A percentile compares a stretch with the other conserved stretches of the same genome.
These are phyloP conservation scores for Lampropteryx suffumata DNA, from an alignment of 2,888 invertebrate species.

Conservation along the genomic window DNA sequence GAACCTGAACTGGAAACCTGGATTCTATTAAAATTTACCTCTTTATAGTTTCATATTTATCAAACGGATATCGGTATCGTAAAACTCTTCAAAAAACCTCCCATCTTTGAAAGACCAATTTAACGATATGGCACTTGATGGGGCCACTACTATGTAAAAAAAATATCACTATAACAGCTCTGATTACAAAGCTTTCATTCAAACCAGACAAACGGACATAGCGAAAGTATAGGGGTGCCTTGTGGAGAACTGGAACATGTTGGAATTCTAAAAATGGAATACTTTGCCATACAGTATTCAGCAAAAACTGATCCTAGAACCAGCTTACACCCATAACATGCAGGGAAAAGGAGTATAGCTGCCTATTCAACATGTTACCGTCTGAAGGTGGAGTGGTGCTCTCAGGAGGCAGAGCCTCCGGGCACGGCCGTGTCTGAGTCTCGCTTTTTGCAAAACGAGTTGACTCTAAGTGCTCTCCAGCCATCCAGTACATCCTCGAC, in stretches of 20 bases:
- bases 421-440: constrained; percentile 49
- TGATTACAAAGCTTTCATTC: too few species aligned
- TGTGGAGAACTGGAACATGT: not conserved
- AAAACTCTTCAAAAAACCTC: too few species aligned
- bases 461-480: constrained; percentile 53
- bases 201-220: too few species aligned
- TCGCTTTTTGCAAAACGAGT: constrained; percentile 54
- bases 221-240: too few species aligned
- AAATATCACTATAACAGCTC: too few species aligned
- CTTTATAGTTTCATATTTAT: too few species aligned
- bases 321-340: constrained; percentile 7
- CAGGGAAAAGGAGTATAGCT: constrained; percentile 33
- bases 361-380: constrained; percentile 41
- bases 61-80: too few species aligned
- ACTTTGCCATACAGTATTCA: not conserved
- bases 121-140: too few species aligned
- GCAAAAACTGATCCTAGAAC: not conserved
- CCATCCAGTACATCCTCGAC: constrained; percentile 49
- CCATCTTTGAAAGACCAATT: too few species aligned
- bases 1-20: too few species aligned
- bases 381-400: constrained; percentile 46
- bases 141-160: too few species aligned
- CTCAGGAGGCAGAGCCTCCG: constrained; percentile 37
- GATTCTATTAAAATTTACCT: too few species aligned
- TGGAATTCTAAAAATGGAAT: not conserved